Conservation (phyloP, 2,888 invertebrate genomes). For the Carcina quercana region DNA sequence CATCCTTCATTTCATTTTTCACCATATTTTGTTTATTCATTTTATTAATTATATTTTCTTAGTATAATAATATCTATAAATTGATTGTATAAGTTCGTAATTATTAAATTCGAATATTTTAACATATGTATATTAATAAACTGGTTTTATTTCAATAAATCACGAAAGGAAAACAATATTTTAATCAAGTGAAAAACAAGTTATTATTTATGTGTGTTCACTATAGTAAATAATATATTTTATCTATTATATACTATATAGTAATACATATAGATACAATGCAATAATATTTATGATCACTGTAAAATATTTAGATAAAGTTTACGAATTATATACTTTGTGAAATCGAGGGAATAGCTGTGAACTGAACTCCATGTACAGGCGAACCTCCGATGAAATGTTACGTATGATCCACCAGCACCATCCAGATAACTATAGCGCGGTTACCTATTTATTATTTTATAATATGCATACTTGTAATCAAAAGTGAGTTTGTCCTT, state of each 20-base stretch:
- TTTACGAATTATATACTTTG: too few relatives aligned
- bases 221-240: conserved; percentile 51
- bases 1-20: conserved; percentile 62
- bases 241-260: conserved; percentile 39
- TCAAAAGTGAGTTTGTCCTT: too few relatives aligned
- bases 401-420: too few relatives aligned
- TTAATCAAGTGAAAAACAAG: conserved; percentile 49
- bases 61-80: conserved; percentile 76
- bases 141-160: conserved; percentile 70
- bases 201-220: conserved; percentile 47
- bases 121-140: conserved; percentile 76
- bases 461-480: too few relatives aligned
- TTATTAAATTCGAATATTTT: conserved; percentile 76
- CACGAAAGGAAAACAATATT: conserved; percentile 44
- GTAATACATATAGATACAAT: conserved; percentile 23
- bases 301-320: conserved; percentile 24
- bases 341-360: conserved; percentile 27
- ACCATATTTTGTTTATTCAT: conserved; percentile 72
- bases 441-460: too few relatives aligned
- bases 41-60: conserved; percentile 74
- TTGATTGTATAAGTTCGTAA: conserved; percentile 75
- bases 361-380: conserved; percentile 30
- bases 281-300: conserved; percentile 24
- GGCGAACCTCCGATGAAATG: too few relatives aligned
- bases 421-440: too few relatives aligned